Percentiles rank a stretch among this genome's conserved stretches.
These are phyloP conservation scores for Micromys minutus DNA, from an alignment of 2,113 vertebrate species.

Conservation along the genomic window DNA sequence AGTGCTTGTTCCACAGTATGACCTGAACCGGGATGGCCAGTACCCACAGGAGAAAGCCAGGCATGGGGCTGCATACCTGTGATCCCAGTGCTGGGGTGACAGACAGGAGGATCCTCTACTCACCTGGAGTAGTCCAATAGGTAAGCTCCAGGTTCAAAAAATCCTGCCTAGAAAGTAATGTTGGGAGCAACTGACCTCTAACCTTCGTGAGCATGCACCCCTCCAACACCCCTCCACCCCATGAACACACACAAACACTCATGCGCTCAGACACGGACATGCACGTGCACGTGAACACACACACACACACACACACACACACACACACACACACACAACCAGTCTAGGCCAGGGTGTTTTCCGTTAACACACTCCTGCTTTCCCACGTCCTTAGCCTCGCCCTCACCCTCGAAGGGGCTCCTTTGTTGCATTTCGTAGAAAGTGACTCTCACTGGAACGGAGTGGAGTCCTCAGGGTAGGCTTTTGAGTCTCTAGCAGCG, in stretches of 20 bases:
- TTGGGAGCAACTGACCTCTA: background rate
- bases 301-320: background rate
- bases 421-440: conserved; percentile 57
- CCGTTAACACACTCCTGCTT: background rate
- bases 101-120: background rate
- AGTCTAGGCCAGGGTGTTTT: background rate
- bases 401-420: background rate
- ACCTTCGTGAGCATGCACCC: background rate
- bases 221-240: background rate
- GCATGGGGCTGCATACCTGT: background rate
- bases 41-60: background rate
- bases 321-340: background rate
- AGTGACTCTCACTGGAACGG: conserved; percentile 15
- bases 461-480: no score
- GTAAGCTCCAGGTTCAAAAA: background rate
- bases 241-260: background rate
- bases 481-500: background rate
- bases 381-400: background rate
- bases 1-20: background rate
- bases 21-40: accelerated
- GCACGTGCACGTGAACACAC: background rate
- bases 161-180: background rate
- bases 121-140: accelerated
- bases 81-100: background rate
- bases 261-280: background rate